Percentiles rank a stretch among this genome's conserved stretches.
Conservation (phyloP, 1,140 invertebrate genomes). For the Trichonephila inaurata region DNA sequence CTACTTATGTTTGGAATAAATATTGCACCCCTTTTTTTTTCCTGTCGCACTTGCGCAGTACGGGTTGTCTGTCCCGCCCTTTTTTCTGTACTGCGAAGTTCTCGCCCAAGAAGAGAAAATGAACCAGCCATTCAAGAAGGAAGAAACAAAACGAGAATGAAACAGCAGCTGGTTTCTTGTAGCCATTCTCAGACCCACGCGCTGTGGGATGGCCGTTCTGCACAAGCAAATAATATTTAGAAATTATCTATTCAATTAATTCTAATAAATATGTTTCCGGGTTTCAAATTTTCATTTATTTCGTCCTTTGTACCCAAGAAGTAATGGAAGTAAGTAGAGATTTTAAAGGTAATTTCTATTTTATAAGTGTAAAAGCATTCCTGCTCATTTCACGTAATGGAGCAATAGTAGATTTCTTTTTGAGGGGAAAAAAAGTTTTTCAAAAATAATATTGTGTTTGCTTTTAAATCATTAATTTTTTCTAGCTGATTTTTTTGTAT, state of each 20-base stretch:
- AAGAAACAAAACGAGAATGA: not conserved
- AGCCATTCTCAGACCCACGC: not conserved
- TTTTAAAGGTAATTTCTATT: not conserved
- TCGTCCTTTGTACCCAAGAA: not conserved
- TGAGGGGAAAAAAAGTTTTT: not conserved
- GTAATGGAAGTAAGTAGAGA: slow-evolving; percentile 33
- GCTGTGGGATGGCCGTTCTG: not conserved
- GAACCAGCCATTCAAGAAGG: not conserved
- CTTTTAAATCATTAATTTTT: not conserved
- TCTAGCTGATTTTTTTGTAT: not conserved
- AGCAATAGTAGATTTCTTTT: not conserved
- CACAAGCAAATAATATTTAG: not conserved
- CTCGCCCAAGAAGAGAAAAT: not conserved
- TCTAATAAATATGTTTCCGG: slow-evolving; percentile 17
- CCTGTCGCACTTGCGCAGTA: not conserved
- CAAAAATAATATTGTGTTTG: not conserved
- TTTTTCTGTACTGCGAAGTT: slow-evolving; percentile 14
- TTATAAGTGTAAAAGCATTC: not conserved
- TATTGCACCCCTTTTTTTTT: not conserved
- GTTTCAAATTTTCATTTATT: slow-evolving; percentile 25
- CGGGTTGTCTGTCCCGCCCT: not conserved
- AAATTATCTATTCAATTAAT: not conserved
- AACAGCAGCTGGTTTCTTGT: not conserved
- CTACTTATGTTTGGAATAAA: not conserved
- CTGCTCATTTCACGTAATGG: not conserved